Percentiles rank a stretch among this genome's conserved stretches.
These are phyloP conservation scores for Diaperis boleti DNA, from an alignment of 2,888 invertebrate species.

Conservation along the genomic window DNA sequence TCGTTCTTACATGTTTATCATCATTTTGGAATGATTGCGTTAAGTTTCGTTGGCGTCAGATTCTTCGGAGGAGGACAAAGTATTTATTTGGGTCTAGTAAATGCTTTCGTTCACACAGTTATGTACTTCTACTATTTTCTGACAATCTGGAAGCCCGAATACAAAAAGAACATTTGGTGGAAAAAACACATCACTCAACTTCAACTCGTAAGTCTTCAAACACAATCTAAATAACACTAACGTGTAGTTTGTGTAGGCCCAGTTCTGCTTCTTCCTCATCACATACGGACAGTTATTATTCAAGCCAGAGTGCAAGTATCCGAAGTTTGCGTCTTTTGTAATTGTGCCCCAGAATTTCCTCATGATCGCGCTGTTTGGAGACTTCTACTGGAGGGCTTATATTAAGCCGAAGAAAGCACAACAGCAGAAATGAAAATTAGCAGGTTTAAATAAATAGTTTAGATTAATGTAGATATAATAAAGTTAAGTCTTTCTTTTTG, in stretches of 20 bases:
- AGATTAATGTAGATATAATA: background rate
- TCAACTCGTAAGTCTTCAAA: constrained; percentile 75
- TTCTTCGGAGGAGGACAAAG: constrained; percentile 78
- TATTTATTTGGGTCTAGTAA: constrained; percentile 75
- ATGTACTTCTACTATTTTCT: constrained; percentile 89
- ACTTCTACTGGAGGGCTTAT: constrained; percentile 78
- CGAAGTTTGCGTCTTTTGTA: constrained; percentile 69
- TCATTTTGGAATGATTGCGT: constrained; percentile 83
- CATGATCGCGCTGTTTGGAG: constrained; percentile 75
- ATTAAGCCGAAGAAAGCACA: constrained; percentile 57
- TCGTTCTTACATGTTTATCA: constrained; percentile 90
- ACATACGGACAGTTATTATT: constrained; percentile 69
- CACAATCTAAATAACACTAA: background rate
- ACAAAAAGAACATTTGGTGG: constrained; percentile 82
- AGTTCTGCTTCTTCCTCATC: constrained; percentile 73
- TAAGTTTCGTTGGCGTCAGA: constrained; percentile 74
- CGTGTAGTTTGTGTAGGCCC: constrained; percentile 66
- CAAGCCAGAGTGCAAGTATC: constrained; percentile 71
- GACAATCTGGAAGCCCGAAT: constrained; percentile 77
- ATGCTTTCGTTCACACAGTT: constrained; percentile 80
- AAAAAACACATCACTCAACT: constrained; percentile 88
- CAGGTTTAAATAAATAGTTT: background rate
- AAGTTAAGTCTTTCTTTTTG: no score
- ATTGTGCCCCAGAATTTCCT: constrained; percentile 76
- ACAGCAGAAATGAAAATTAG: constrained; percentile 6